These are phyloP conservation scores for Ophonus ardosiacus DNA, from an alignment of 2,888 invertebrate genomes.

Conservation along the genomic window DNA sequence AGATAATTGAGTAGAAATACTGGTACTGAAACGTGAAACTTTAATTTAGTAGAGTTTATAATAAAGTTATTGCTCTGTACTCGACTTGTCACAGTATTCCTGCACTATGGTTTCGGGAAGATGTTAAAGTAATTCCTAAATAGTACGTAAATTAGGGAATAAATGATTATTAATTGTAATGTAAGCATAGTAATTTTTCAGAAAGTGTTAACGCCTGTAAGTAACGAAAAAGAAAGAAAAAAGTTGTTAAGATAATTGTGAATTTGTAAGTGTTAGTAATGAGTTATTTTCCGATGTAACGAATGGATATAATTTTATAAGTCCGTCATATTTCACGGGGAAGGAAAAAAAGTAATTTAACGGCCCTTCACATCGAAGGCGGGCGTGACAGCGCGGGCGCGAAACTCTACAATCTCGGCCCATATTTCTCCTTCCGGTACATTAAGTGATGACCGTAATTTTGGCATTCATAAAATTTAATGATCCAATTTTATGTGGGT, in stretches of 20 bases:
- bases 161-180: no score
- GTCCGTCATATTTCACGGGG: slow-evolving; percentile 45
- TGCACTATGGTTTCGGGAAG: no score
- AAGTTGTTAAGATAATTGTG: background rate
- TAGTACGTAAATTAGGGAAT: no score
- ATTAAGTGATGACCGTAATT: slow-evolving; percentile 60
- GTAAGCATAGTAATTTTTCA: no score
- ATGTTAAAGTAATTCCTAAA: no score
- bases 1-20: no score
- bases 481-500: slow-evolving; percentile 61
- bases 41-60: no score
- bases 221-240: no score
- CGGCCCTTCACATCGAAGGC: slow-evolving; percentile 43
- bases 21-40: no score
- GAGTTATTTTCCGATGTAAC: slow-evolving; percentile 11
- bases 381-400: slow-evolving; percentile 4
- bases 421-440: slow-evolving; percentile 59
- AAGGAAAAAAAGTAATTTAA: slow-evolving; percentile 50
- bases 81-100: no score
- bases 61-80: no score
- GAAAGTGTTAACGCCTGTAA: no score
- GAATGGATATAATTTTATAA: slow-evolving; percentile 52
- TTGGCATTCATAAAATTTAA: slow-evolving; percentile 63
- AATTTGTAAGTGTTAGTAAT: background rate
- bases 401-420: slow-evolving; percentile 49